phyloP scores from a whole-genome alignment of 2,888 invertebrate genomes.

The Aspidiotus destructor region DNA sequence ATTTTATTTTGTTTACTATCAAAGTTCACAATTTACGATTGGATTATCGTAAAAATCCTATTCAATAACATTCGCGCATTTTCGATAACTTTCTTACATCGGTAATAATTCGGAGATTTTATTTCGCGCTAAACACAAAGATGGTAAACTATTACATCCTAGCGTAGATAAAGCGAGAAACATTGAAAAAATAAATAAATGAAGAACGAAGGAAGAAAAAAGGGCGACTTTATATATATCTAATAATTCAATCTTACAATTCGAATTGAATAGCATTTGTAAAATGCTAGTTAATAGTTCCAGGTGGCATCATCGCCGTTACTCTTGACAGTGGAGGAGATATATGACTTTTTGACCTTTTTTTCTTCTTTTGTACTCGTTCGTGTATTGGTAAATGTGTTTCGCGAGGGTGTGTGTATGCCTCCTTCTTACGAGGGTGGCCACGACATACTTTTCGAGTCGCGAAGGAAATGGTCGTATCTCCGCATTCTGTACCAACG shows the following conservation, averaged over 20 bases:
- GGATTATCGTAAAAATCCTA: too few species aligned
- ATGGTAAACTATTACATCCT: too few species aligned
- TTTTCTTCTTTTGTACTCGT: constrained; percentile 13
- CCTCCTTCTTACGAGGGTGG: constrained; percentile 29
- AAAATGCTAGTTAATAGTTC: constrained; percentile 33
- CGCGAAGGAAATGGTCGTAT: constrained; percentile 15
- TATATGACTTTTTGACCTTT: constrained; percentile 32
- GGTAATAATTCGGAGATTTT: too few species aligned
- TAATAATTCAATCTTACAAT: constrained; percentile 30
- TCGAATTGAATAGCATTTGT: constrained; percentile 30
- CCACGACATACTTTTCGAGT: constrained; percentile 8
- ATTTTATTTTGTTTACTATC: too few species aligned
- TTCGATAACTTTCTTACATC: too few species aligned
- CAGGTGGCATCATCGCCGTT: constrained; percentile 30
- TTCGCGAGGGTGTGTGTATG: constrained; percentile 30
- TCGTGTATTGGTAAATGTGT: constrained; percentile 10
- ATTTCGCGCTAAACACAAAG: too few species aligned
- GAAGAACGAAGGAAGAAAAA: neutral
- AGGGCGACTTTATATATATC: constrained; percentile 22
- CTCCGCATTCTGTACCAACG: neutral
- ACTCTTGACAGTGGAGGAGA: constrained; percentile 30
- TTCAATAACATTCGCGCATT: too few species aligned
- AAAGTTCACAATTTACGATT: too few species aligned
- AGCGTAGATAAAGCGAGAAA: too few species aligned
- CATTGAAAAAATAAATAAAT: neutral